A percentile compares a stretch with the other conserved stretches of the same genome.
Evolutionary conservation across 1,140 invertebrate genomes (phyloP).

Genomic region (Choristoneura fumiferana): DNA sequence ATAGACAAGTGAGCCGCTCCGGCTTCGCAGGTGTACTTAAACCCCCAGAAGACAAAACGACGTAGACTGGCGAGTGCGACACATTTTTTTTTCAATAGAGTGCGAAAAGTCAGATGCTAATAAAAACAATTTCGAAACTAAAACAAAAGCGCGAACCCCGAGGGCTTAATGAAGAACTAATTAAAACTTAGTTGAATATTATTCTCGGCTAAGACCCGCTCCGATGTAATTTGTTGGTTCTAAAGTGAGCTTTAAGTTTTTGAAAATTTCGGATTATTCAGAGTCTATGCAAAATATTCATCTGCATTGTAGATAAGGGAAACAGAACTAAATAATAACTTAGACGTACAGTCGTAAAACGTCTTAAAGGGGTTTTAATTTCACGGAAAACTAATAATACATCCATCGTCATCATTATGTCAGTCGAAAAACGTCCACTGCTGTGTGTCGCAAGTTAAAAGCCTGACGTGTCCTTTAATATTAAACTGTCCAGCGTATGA

Average conservation of each 20-base stretch:
- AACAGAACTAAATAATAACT: neutral
- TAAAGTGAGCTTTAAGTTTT: conserved; percentile 12
- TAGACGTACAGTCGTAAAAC: neutral
- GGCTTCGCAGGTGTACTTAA: too few relatives aligned
- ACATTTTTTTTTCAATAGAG: too few relatives aligned
- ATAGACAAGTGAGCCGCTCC: too few relatives aligned
- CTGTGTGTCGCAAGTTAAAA: too few relatives aligned
- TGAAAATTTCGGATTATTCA: neutral
- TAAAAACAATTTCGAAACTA: conserved; percentile 31
- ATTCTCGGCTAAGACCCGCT: conserved; percentile 22
- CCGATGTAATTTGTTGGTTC: conserved; percentile 26
- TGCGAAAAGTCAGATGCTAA: conserved; percentile 7
- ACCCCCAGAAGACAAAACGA: too few relatives aligned
- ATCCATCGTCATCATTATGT: too few relatives aligned
- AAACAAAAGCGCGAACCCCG: conserved; percentile 24
- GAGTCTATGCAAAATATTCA: neutral
- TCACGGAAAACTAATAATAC: neutral
- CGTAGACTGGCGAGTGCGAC: too few relatives aligned
- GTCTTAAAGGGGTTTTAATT: neutral
- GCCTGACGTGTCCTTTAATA: neutral
- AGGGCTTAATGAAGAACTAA: conserved; percentile 39
- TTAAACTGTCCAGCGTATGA: neutral
- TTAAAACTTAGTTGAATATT: conserved; percentile 43
- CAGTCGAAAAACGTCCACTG: too few relatives aligned
- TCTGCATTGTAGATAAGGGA: too few relatives aligned